phyloP scores from a whole-genome alignment of 2,113 vertebrate genomes.

The Vulpes vulpes region DNA sequence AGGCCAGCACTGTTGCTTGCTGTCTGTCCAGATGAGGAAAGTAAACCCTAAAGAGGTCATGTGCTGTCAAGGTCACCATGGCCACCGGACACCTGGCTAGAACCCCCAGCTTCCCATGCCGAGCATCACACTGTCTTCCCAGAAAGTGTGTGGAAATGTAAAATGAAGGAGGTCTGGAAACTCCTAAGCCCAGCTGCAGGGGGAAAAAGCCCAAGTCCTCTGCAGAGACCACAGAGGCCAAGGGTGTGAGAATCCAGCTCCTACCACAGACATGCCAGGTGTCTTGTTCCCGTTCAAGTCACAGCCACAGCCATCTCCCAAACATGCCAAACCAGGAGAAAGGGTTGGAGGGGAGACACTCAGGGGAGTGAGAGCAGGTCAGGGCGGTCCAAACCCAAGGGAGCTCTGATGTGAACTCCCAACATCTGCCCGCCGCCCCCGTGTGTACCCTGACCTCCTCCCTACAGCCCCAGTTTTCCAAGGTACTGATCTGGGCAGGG shows the following conservation, averaged over 20 bases:
- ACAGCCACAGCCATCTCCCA: neutral
- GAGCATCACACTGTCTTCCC: neutral
- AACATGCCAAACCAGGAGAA: neutral
- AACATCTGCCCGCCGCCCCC: accelerated
- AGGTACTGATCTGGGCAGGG: neutral
- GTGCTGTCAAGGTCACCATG: neutral
- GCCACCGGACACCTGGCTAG: neutral
- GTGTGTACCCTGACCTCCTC: conserved; percentile 43
- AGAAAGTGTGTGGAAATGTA: neutral
- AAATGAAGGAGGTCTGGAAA: neutral
- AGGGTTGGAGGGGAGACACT: too few relatives aligned
- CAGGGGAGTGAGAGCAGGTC: neutral
- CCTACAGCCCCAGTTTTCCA: conserved; percentile 57
- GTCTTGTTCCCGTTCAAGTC: neutral
- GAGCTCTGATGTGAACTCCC: neutral
- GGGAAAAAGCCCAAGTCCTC: neutral
- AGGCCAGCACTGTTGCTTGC: too few relatives aligned
- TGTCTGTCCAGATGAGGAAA: neutral
- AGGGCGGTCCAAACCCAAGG: neutral
- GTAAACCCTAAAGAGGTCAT: neutral
- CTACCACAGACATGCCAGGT: neutral
- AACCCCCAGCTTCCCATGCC: neutral
- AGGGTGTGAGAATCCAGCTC: accelerated
- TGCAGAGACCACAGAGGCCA: accelerated
- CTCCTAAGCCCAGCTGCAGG: neutral